These are phyloP conservation scores for Cromileptes altivelis DNA, from an alignment of 2,113 vertebrate species.

Conservation along the genomic window DNA sequence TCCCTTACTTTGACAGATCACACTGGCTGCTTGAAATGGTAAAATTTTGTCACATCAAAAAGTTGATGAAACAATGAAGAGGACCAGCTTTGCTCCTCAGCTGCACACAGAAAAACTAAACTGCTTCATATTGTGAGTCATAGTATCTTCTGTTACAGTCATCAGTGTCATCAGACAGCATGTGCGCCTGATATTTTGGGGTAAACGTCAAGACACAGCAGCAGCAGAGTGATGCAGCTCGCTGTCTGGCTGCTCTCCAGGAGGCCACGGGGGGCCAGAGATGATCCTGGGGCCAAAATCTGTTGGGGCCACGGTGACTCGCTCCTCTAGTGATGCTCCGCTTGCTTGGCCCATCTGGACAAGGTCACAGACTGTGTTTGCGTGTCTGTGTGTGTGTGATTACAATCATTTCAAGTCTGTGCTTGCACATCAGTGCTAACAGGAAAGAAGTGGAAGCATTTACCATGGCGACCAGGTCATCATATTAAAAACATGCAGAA, in stretches of 20 bases:
- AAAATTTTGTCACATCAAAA: no score
- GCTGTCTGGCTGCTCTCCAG: slow-evolving; percentile 6
- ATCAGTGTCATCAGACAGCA: not conserved
- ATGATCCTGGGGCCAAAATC: slow-evolving; percentile 18
- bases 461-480: not conserved
- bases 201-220: not conserved
- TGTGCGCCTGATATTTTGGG: not conserved
- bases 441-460: not conserved
- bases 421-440: no score
- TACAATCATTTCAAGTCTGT: not conserved
- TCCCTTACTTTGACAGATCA: no score
- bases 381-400: slow-evolving; percentile 1
- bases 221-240: not conserved
- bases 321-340: slow-evolving; percentile 20
- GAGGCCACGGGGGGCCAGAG: not conserved
- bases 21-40: no score
- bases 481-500: no score
- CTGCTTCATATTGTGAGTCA: no score
- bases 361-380: slow-evolving; percentile 18
- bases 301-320: slow-evolving; percentile 13
- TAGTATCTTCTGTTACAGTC: no score
- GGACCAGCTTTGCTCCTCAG: no score
- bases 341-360: slow-evolving; percentile 36
- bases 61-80: no score
- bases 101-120: no score